Evolutionary conservation across 2,113 vertebrate species (phyloP).

Genomic region (Mastomys natalensis): DNA sequence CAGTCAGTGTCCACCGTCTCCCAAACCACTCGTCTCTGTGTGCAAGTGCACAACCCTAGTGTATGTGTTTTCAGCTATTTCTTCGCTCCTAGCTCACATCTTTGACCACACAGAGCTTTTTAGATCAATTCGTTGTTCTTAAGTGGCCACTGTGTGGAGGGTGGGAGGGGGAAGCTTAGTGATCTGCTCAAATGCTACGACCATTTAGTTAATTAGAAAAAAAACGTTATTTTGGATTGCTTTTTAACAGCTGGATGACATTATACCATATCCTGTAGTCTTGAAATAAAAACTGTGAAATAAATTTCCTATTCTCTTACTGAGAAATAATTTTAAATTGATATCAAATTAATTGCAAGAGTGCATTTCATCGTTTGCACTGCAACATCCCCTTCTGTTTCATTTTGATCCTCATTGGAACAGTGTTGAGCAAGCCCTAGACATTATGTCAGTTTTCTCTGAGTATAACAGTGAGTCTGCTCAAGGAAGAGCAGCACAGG

Average conservation of each 20-base stretch:
- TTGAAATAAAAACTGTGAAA: not conserved
- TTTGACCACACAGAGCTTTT: not conserved
- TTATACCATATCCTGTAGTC: not conserved
- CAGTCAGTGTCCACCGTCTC: not conserved
- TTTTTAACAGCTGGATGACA: not conserved
- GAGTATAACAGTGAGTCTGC: not conserved
- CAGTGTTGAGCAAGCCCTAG: not conserved
- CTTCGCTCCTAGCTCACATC: not conserved
- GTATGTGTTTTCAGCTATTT: not conserved
- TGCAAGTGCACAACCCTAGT: not conserved
- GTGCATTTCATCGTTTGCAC: not conserved
- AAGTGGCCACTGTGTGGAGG: not conserved
- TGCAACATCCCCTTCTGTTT: not conserved
- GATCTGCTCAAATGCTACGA: not conserved
- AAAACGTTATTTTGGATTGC: not conserved
- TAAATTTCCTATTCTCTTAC: not conserved
- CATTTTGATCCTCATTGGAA: not conserved
- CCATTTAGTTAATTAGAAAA: not conserved
- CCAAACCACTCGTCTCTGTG: not conserved
- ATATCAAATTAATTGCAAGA: not conserved
- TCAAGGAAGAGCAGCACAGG: not conserved
- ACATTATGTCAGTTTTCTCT: not conserved
- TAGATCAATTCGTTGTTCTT: constrained; percentile 1
- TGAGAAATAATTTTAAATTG: constrained; percentile 20
- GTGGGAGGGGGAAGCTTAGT: not conserved